Evolutionary conservation across 2,113 vertebrate species (phyloP), one percentile per base, ranked within the genome.

Genomic region (Nerophis lumbriciformis): DNA sequence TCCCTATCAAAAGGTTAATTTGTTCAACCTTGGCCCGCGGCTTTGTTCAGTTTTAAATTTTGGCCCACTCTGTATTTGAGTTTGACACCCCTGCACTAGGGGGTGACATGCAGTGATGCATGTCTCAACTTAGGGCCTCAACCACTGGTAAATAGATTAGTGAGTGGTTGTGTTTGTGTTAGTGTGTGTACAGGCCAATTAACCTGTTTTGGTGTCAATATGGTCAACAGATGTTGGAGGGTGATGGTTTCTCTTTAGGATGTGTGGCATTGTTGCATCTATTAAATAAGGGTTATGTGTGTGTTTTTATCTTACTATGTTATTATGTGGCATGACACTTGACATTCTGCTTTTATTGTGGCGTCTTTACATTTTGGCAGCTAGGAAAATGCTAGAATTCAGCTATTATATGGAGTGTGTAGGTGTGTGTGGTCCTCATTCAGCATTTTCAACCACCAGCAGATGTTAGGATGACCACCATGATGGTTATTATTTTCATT

Each of bases 401-500:
- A 4, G 66, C 50, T 4, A 37, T 59, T 44, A 12, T 48, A 61
- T 51, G 51, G 48, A 12, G 16, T 53, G 48, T 48, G 5, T 21
- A 51, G 11, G 39, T 42, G 19, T 75, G 85, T 85, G 85, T 84
- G 85, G 85, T 85, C 85, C 78, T 69, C 42, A 44, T 58, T 50
- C 59, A 59, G 68, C 48, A 58, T 72, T 53, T 70, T 59, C 71
- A 73, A 73, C 77, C 73, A 73, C 55, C 75, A 79, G 76, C 83
- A 84, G 79, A 87, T 87, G 85, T 85, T 66, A 14, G 56, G 42
- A 50, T 85, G 76, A 83, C 79, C 85, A 85, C 79, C 73, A 62
- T 9, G 35, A 75, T 69, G 50, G 60, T 63, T 61, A 80, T 48
- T 77, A 69, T 80, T 85, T 85, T 72, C 59, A 76, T 68, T 6